A percentile compares a stretch with the other conserved stretches of the same genome.
Evolutionary conservation across 2,888 invertebrate species (phyloP).

Genomic region (Leptogaster cylindrica): DNA sequence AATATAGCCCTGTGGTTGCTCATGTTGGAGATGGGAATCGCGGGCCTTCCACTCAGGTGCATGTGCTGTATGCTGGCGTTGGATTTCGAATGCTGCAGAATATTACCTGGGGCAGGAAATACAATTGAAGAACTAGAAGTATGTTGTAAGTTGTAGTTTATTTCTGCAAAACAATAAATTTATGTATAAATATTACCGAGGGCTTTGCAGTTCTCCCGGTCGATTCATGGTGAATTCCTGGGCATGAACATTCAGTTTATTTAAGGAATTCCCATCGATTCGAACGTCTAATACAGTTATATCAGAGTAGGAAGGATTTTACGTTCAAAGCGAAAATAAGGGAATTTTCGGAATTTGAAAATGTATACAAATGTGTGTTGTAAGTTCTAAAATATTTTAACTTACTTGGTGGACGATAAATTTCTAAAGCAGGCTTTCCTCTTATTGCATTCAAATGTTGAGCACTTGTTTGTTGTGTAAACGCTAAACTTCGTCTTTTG

Average conservation of each 20-base stretch:
- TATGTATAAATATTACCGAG: conserved; percentile 53
- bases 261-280: conserved; percentile 66
- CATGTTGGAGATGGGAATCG: conserved; percentile 42
- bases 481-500: conserved; percentile 77
- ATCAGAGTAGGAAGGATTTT: conserved; percentile 5
- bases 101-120: conserved; percentile 53
- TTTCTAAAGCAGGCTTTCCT: conserved; percentile 84
- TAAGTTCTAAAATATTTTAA: conserved; percentile 50
- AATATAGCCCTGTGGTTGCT: conserved; percentile 58
- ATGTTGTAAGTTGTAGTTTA: conserved; percentile 63
- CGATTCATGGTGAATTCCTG: conserved; percentile 84
- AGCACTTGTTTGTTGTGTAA: conserved; percentile 64
- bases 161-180: conserved; percentile 55
- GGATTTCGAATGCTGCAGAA: conserved; percentile 63
- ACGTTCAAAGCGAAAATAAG: background rate
- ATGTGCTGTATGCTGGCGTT: conserved; percentile 66
- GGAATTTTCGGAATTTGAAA: background rate
- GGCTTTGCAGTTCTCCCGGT: conserved; percentile 54
- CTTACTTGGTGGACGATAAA: conserved; percentile 88
- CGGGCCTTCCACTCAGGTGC: conserved; percentile 54
- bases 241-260: conserved; percentile 84
- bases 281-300: conserved; percentile 64
- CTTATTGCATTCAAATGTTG: conserved; percentile 62
- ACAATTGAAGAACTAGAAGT: conserved; percentile 62
- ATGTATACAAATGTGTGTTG: background rate